Base-by-base conservation (phyloP, 2,113 vertebrate species). In the Elachura formosa region DNA sequence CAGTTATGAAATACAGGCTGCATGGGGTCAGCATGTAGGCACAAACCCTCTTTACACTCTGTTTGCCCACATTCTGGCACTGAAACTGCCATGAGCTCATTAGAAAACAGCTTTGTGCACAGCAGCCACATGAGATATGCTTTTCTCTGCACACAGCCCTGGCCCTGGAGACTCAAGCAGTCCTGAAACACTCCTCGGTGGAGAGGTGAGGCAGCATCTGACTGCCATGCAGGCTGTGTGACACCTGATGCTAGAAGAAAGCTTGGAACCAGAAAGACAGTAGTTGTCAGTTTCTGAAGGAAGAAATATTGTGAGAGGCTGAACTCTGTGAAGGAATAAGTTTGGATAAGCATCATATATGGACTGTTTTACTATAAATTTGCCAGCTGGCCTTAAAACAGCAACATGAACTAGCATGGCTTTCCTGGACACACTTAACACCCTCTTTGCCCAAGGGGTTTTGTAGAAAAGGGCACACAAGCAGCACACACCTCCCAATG, bases 401-500 rank as follows among this genome's bases (percentile, higher is more conserved):
- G 62, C 68, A 45, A 36, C 36, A 45, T 29, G 48, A 51, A 61
- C 86, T 74, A 89, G 82, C 68, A 84, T 67, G 90, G 96, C 95
- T 56, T 72, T 87, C 36, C 80, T 20, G 72, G 49, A 74, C 61
- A 68, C 54, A 72, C 89, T 24, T 45, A 95, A 95, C 2, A 95
- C 40, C n/a, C 81, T 67, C 82, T 91, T 95, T 92, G 78, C 90
- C 63, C 16, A 93, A 87, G 68, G 43, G 41, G 28, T 84, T 63
- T 45, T 90, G 83, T 76, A 93, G 82, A 80, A 94, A 94, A 68
- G 18, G 81, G 72, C 73, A 83, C 9, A 46, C 22, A 49, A 49
- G 92, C 95, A 81, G 78, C 90, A 84, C 85, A 90, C 78, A 93
- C 68, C 67, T 96, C 89, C 80, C 84, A 66, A 95, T 94, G 92